Base-by-base conservation (phyloP, 2,113 vertebrate species). In the Sinocyclocheilus maitianheensis region DNA sequence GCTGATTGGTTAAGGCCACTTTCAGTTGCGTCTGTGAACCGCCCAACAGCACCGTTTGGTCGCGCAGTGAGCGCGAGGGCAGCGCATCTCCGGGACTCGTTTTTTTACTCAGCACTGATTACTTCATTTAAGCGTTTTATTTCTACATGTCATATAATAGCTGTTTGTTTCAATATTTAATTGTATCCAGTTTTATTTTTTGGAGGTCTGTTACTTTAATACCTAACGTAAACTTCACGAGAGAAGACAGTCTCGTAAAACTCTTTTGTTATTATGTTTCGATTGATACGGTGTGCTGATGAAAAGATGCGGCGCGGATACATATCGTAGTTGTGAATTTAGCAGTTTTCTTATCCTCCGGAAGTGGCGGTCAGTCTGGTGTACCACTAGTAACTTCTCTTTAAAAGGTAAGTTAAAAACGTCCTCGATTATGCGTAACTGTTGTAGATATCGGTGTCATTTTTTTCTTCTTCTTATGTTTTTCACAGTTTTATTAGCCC, bases 1-100 rank as follows among this genome's bases (percentile, higher is more conserved):
- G 81, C 81, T 72, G 81, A 83, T 83, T 83, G 81, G 81, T 16
- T 16, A n/a, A 82, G 48, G 48, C n/a, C 81, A 83, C 67, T 58
- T 40, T 74, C 81, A 83, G 46, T 72, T 72, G 81, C 48, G 13
- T 34, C 80, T 30, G 43, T 14, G 24, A 26, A 51, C 16, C 65
- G 67, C 65, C 46, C 46, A 48, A 1, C 65, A 74, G 67, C 11
- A 6, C 24, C 20, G 6, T 40, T 20, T 37, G 11, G 58, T 83
- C 24, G 51, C 65, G 24, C 65, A 48, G 46, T 24, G 26, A 12
- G 40, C 43, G 30, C 9, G 81, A 37, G 30, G 48, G 16, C 63
- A 7, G 80, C 2, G 46, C 63, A 51, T 82, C 46, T 22, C 43
- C 46, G 2, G 40, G 1, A 72, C 30, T 18, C 51, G 12, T 40